phyloP scores from a whole-genome alignment of 2,797 vertebrate species.

The Chelonia mydas region DNA sequence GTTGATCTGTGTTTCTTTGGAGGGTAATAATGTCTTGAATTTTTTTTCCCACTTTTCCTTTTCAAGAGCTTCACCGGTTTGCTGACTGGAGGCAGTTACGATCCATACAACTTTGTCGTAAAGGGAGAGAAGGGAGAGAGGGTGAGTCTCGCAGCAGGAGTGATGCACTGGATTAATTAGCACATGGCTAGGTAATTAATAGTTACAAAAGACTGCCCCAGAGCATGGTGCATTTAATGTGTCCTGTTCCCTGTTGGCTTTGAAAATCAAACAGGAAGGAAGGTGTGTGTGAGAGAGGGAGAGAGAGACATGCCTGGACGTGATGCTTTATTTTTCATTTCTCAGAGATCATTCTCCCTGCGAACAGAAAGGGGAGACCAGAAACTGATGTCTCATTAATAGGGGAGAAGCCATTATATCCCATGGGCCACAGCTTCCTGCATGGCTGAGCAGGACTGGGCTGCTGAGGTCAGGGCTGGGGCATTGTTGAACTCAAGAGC shows the following conservation, averaged over 20 bases:
- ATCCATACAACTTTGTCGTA: slow-evolving; percentile 78
- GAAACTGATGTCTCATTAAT: neutral
- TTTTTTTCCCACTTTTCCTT: neutral
- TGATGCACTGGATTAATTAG: neutral
- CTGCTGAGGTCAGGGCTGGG: neutral
- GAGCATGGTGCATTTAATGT: neutral
- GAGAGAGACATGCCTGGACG: neutral
- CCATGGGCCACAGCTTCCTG: neutral
- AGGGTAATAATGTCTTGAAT: neutral
- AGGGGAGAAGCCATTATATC: neutral
- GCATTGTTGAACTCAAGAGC: neutral
- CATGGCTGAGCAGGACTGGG: neutral
- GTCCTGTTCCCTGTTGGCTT: neutral
- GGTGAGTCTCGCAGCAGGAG: slow-evolving; percentile 76
- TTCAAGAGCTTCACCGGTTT: slow-evolving; percentile 78
- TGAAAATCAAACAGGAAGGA: neutral
- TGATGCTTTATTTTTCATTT: neutral
- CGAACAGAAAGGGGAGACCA: neutral
- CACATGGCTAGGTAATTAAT: neutral
- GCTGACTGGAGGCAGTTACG: slow-evolving; percentile 72
- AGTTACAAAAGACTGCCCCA: neutral
- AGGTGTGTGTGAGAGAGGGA: rapidly evolving
- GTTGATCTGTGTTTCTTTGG: neutral
- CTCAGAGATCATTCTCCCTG: neutral
- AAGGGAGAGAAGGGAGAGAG: slow-evolving; percentile 91